phyloP scores from a whole-genome alignment of 2,113 vertebrate species.

The Thomomys bottae region DNA sequence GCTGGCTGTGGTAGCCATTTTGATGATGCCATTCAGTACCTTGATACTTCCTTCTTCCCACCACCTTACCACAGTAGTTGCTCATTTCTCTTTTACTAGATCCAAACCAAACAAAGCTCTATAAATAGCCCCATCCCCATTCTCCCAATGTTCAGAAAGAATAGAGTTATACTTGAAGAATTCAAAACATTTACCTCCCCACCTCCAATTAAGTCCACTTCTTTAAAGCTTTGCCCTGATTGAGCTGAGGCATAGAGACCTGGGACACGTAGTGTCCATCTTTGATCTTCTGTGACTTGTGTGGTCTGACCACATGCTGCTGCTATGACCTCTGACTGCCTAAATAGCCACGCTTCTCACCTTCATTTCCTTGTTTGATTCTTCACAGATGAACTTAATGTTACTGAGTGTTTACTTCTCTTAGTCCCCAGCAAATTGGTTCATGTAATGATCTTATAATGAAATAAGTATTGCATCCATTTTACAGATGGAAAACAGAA shows the following conservation, averaged over 20 bases:
- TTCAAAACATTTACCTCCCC: slow-evolving; percentile 64
- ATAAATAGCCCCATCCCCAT: slow-evolving; percentile 60
- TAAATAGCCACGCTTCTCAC: not conserved
- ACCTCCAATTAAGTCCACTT: slow-evolving; percentile 55
- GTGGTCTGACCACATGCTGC: not conserved
- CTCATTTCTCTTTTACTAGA: slow-evolving; percentile 69
- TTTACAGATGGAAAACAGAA: slow-evolving; percentile 44
- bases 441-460: not conserved
- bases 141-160: slow-evolving; percentile 51
- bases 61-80: not conserved
- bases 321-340: not conserved
- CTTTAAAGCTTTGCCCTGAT: slow-evolving; percentile 56
- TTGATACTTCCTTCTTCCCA: not conserved
- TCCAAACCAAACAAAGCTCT: slow-evolving; percentile 70
- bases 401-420: not conserved
- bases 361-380: not conserved
- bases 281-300: not conserved
- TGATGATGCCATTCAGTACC: slow-evolving; percentile 48
- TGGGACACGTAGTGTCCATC: not conserved
- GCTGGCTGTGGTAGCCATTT: not conserved
- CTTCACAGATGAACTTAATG: slow-evolving; percentile 19
- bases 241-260: slow-evolving; percentile 15
- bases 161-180: slow-evolving; percentile 62
- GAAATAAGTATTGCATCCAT: slow-evolving; percentile 41
- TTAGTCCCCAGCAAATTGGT: not conserved